Evolutionary conservation across 2,113 vertebrate genomes (phyloP), one percentile per base, ranked within the genome.

Genomic region (Ornithorhynchus anatinus): DNA sequence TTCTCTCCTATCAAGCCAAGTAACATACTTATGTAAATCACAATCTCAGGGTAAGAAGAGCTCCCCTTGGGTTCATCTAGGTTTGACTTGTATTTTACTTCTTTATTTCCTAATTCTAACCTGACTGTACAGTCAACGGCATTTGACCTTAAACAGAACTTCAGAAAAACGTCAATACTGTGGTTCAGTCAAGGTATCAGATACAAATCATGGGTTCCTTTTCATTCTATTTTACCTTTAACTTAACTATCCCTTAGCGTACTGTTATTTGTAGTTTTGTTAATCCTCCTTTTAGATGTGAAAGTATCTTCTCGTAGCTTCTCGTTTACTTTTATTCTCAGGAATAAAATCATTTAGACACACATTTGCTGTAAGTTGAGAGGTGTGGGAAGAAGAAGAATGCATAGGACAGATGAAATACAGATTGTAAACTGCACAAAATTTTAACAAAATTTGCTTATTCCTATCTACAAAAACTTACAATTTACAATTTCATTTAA

Each of bases 231-330:
- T 47, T 25, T 27, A 47, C 16, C 27, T 5, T 16, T 25, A 47
- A 7, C 23, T 47, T 15, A 47, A 47, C 23, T 47, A 7, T 48
- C 27, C 61, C 62, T 62, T 70, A 75, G 63, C 52, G 19, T 23
- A 69, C 59, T 44, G 29, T 39, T 72, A 66, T 54, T 42, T 58
- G 16, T 29, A 36, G 35, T 60, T 42, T 56, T 59, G 15, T 47
- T 65, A 75, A 57, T 22, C 47, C 47, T 39, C n/a, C 56, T 75
- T 9, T 65, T 65, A 72, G 35, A 72, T 51, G 15, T 48, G 31
- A 6, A 20, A 56, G 23, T 64, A 22, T 17, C 38, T 27, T n/a
- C 44, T 72, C 25, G 63, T 48, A 63, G 3, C 39, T 72, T 81
- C 47, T 31, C 62, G 23, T 45, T 74, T 81, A 48, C 20, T 72